phyloP scores from a whole-genome alignment of 2,888 invertebrate genomes.

The Leptinotarsa tumamoca region DNA sequence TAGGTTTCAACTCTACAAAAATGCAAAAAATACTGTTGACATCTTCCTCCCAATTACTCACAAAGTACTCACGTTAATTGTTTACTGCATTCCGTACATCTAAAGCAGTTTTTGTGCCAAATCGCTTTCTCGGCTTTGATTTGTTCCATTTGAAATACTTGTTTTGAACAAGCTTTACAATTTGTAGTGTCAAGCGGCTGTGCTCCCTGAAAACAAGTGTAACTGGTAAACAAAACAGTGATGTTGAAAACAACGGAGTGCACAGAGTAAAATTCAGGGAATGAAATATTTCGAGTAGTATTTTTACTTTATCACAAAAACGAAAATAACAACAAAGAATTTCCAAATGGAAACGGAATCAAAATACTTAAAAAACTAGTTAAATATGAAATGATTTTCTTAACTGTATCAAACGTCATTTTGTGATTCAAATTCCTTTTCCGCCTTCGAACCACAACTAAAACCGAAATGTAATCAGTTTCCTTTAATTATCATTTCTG shows the following conservation, averaged over 20 bases:
- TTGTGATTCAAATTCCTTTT: not conserved
- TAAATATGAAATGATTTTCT: not conserved
- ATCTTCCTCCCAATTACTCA: not conserved
- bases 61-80: slow-evolving; percentile 82
- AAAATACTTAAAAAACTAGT: not conserved
- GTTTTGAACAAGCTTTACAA: slow-evolving; percentile 88
- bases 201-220: slow-evolving; percentile 62
- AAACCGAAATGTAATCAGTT: slow-evolving; percentile 10
- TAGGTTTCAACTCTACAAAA: slow-evolving; percentile 87
- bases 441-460: not conserved
- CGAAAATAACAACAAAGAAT: too few relatives aligned
- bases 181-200: slow-evolving; percentile 70
- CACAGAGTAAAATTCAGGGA: too few relatives aligned
- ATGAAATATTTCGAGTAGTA: too few relatives aligned
- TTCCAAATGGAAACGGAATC: too few relatives aligned
- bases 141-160: slow-evolving; percentile 97
- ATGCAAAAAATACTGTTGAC: slow-evolving; percentile 12
- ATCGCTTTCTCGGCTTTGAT: slow-evolving; percentile 90
- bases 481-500: not conserved
- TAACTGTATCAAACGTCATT: not conserved
- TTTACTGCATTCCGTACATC: slow-evolving; percentile 92
- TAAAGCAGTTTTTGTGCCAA: slow-evolving; percentile 96
- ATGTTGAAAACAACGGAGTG: not conserved
- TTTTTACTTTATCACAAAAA: too few relatives aligned
- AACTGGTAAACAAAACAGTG: not conserved